These are phyloP conservation scores for Sylvilagus bachmani DNA, from an alignment of 2,113 vertebrate genomes.

Conservation along the genomic window DNA sequence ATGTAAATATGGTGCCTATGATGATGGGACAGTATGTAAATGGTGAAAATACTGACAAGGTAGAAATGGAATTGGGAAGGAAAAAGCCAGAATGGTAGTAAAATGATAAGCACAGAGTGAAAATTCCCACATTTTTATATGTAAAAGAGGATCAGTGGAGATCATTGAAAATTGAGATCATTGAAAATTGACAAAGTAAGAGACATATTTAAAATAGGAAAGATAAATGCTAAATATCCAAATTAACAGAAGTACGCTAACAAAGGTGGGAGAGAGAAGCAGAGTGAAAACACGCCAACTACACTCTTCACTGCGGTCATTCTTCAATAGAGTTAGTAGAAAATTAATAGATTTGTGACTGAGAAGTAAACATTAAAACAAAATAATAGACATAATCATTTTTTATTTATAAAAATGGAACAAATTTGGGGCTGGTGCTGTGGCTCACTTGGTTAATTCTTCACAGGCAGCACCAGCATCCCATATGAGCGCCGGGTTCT, in stretches of 20 bases:
- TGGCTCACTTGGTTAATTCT: too few relatives aligned
- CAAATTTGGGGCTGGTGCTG: too few relatives aligned
- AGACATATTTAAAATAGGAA: background rate
- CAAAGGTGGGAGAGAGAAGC: background rate
- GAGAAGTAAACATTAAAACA: slow-evolving; percentile 20
- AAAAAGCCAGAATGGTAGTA: background rate
- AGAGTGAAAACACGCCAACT: background rate
- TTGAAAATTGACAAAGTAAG: background rate
- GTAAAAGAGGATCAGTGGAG: background rate
- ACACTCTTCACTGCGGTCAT: background rate
- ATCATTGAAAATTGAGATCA: slow-evolving; percentile 1
- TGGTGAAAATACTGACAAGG: background rate
- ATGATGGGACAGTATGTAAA: background rate
- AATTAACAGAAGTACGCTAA: slow-evolving; percentile 31
- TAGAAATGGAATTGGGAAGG: background rate
- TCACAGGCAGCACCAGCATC: too few relatives aligned
- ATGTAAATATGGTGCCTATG: background rate
- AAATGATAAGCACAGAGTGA: background rate
- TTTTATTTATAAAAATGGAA: too few relatives aligned
- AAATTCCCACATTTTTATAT: background rate
- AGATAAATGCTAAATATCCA: background rate
- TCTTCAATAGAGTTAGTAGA: background rate
- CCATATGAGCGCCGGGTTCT: too few relatives aligned
- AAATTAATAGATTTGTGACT: background rate
- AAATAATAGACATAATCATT: background rate